Evolutionary conservation across 1,140 invertebrate species (phyloP), one percentile per base, ranked within the genome.

Genomic region (Aphelinus certus): DNA sequence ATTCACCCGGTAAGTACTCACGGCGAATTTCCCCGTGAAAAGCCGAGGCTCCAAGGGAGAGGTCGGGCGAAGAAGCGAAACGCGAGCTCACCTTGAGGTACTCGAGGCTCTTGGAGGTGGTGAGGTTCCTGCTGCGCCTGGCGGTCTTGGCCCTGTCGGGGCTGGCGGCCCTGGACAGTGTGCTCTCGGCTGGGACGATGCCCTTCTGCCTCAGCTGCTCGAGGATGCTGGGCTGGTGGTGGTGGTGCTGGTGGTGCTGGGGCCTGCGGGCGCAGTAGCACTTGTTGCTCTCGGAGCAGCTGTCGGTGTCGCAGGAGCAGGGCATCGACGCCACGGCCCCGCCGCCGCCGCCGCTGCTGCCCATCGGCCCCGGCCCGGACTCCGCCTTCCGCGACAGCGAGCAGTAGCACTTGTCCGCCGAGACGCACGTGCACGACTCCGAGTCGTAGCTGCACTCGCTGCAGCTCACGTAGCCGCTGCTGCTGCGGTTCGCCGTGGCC

Each of bases 201-300:
- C 90, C 89, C 49, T 87, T 86, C 74, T 90, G 87, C 53, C 87
- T 84, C 1, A 91, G 78, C 76, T 91, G 89, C 66, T 90, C 88
- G 53, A 90, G 79, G 64, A 89, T 86, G 1, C 83, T 88, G 3
- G 85, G 82, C 51, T 87, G 84, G 10, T 61, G 46, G 0, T 10
- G 46, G 48, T 6, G 1, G 26, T 26, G 82, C 51, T 87, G 84
- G 10, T 61, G 46, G 0, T 10, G 46, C 10, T 6, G 1, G 10
- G 83, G 78, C 1, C 86, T 87, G 1, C 88, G 88, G 6, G 90
- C 87, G 84, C 95, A 97, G 82, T 97, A 97, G 82, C 95, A 97
- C 83, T 96, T 96, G 81, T 95, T 95, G 82, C 93, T 95, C 72
- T 95, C 95, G 0, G 93, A 91, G 83, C 95, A 96, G 78, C 93